phyloP scores from a whole-genome alignment of 1,140 invertebrate genomes.

The Euura lappo region DNA sequence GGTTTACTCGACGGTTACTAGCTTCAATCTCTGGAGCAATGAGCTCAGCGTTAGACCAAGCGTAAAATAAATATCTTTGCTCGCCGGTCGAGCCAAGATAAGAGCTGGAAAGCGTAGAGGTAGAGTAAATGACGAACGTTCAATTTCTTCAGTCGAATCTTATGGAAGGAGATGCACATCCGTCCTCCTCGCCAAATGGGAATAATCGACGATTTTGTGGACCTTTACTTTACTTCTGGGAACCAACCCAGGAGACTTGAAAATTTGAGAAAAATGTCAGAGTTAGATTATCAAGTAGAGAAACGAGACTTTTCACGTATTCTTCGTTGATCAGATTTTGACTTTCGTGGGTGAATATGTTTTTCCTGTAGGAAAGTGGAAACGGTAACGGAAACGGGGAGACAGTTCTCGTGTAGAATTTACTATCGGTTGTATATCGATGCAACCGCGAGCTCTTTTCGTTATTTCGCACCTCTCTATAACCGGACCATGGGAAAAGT shows the following conservation, averaged over 20 bases:
- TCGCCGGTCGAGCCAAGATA: not conserved
- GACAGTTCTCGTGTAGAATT: not conserved
- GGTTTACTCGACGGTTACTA: no score
- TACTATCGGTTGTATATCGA: not conserved
- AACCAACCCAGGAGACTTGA: no score
- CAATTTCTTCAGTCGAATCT: not conserved
- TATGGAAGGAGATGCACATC: not conserved
- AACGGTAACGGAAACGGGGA: no score
- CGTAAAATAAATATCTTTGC: not conserved
- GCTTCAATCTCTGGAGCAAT: not conserved
- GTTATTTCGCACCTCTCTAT: not conserved
- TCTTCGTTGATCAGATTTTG: no score
- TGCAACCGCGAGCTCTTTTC: not conserved
- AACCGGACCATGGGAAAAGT: not conserved
- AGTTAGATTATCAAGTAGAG: no score
- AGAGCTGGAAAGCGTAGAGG: slow-evolving; percentile 2
- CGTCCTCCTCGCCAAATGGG: not conserved
- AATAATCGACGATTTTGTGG: no score
- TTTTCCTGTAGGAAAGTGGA: no score
- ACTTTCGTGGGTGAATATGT: no score
- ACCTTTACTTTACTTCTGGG: no score
- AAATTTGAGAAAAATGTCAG: no score
- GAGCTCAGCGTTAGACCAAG: not conserved
- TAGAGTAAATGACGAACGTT: slow-evolving; percentile 2
- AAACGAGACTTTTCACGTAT: no score